A percentile compares a stretch with the other conserved stretches of the same genome.
Evolutionary conservation across 2,888 invertebrate genomes (phyloP).

Genomic region (Tachina fera): DNA sequence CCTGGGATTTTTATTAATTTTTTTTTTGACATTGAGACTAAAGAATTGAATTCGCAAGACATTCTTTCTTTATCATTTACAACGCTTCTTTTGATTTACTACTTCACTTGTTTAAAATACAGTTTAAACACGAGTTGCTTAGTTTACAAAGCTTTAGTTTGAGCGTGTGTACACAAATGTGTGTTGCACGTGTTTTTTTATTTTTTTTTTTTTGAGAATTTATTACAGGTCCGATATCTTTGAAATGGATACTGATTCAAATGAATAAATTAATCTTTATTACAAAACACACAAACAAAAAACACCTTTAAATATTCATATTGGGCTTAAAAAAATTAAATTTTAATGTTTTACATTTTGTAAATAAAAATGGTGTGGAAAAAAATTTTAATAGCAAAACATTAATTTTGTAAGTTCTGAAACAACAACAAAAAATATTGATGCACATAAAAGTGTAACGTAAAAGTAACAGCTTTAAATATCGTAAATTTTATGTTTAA

Average conservation of each 20-base stretch:
- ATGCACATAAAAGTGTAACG: too few species aligned
- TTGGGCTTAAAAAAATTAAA: too few species aligned
- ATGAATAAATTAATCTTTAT: background rate
- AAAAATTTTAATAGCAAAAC: too few species aligned
- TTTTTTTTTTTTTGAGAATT: background rate
- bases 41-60: constrained; percentile 2
- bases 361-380: too few species aligned
- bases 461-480: too few species aligned
- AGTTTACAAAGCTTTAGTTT: background rate
- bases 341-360: too few species aligned
- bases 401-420: too few species aligned
- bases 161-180: background rate
- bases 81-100: background rate
- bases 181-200: too few species aligned
- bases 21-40: constrained; percentile 24
- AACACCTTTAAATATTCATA: too few species aligned
- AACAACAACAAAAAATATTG: too few species aligned
- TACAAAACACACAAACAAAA: background rate
- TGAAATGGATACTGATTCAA: background rate
- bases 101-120: background rate
- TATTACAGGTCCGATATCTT: background rate
- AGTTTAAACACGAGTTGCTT: constrained; percentile 10
- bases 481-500: too few species aligned
- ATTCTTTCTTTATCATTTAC: background rate
- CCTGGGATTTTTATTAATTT: background rate